Percentiles rank a stretch among this genome's conserved stretches.
phyloP scores from a whole-genome alignment of 2,888 invertebrate genomes.

The Ditula angustiorana region DNA sequence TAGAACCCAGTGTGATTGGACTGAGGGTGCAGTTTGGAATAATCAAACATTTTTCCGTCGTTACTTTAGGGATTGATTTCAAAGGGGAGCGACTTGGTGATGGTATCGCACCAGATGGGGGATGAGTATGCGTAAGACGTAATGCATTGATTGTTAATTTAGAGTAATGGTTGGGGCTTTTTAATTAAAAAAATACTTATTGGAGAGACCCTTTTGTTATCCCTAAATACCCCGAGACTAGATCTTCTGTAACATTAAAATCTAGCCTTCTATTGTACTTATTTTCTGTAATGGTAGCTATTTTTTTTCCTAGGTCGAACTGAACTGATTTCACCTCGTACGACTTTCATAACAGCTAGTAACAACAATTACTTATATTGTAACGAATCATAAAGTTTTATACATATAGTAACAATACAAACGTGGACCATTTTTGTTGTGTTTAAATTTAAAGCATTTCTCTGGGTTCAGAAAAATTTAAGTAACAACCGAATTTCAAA shows the following conservation, averaged over 20 bases:
- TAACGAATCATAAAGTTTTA: too few relatives aligned
- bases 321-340: too few relatives aligned
- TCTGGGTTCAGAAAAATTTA: not conserved
- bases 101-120: not conserved
- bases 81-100: constrained; percentile 3
- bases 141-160: constrained; percentile 23
- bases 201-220: too few relatives aligned
- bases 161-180: constrained; percentile 1
- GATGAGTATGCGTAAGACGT: not conserved
- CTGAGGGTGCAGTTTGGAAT: not conserved
- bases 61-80: constrained; percentile 5
- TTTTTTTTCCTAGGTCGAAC: too few relatives aligned
- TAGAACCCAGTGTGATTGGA: not conserved
- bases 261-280: too few relatives aligned
- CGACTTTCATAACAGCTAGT: too few relatives aligned
- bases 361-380: too few relatives aligned
- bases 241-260: too few relatives aligned
- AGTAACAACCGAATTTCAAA: constrained; percentile 6
- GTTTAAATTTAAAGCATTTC: not conserved
- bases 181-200: not conserved
- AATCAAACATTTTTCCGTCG: not conserved
- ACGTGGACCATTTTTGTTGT: not conserved
- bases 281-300: too few relatives aligned
- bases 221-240: too few relatives aligned
- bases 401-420: too few relatives aligned